These are phyloP conservation scores for Parazoanthus swiftii DNA, from an alignment of 92 coral and sea anemone species.

Conservation along the genomic window DNA sequence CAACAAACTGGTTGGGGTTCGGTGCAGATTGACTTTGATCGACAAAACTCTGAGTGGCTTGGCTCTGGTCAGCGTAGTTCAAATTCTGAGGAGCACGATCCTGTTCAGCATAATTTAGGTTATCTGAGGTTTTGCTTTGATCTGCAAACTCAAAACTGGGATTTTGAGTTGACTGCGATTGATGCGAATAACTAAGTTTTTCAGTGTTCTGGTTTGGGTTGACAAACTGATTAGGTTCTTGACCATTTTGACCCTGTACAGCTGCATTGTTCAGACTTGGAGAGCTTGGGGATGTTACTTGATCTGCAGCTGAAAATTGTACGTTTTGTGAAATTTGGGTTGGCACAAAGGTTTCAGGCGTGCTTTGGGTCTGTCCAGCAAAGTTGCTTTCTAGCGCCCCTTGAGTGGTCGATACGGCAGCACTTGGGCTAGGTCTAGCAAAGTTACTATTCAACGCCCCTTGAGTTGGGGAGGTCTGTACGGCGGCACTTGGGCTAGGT, in stretches of 20 bases:
- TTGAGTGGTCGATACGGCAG: not conserved
- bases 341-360: not conserved
- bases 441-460: not conserved
- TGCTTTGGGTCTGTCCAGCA: not conserved
- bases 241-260: not conserved
- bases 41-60: conserved; percentile 1
- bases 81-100: not conserved
- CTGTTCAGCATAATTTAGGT: not conserved
- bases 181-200: conserved; percentile 31
- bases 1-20: conserved; percentile 10
- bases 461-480: not conserved
- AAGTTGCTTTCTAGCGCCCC: not conserved
- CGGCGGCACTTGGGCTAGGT: not conserved
- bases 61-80: conserved; percentile 1
- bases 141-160: conserved; percentile 32
- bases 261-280: not conserved
- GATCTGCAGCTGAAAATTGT: conserved; percentile 1
- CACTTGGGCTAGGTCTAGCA: not conserved
- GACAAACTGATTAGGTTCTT: conserved; percentile 5
- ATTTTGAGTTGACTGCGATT: not conserved
- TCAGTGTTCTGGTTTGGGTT: conserved; percentile 19
- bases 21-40: conserved; percentile 6
- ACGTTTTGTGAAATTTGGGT: not conserved
- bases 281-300: not conserved
- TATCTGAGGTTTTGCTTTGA: not conserved